Conservation (phyloP, 2,888 invertebrate genomes). For the Erynnis tages region DNA sequence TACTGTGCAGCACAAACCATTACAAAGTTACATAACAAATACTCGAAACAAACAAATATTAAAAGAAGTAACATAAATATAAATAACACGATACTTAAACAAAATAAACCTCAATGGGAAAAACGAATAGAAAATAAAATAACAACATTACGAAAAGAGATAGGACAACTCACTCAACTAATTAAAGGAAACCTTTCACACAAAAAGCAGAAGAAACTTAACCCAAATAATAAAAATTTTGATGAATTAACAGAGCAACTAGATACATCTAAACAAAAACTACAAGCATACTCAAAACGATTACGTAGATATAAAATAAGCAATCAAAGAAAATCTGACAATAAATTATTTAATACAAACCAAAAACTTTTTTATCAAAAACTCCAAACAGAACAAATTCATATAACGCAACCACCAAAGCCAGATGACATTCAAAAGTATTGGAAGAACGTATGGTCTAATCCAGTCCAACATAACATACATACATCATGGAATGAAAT, state of each 20-base stretch:
- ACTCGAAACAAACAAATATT: too few relatives aligned
- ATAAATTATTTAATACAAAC: slow-evolving; percentile 6
- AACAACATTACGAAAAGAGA: neutral
- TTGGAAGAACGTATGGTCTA: slow-evolving; percentile 15
- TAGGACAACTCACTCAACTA: neutral
- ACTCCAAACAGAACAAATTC: neutral
- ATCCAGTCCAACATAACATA: slow-evolving; percentile 4
- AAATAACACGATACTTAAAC: neutral
- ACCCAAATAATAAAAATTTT: neutral
- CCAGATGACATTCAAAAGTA: neutral
- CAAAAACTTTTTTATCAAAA: slow-evolving; percentile 4
- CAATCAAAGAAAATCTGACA: slow-evolving; percentile 9
- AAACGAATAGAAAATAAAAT: neutral
- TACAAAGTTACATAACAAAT: neutral
- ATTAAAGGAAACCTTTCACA: neutral
- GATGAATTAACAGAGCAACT: slow-evolving; percentile 1
- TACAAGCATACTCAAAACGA: slow-evolving; percentile 18
- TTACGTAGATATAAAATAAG: slow-evolving; percentile 10
- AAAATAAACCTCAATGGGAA: neutral
- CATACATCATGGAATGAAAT: slow-evolving; percentile 7
- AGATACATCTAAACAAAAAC: slow-evolving; percentile 15
- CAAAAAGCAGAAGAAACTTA: neutral
- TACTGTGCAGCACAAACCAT: neutral
- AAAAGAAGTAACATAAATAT: neutral
- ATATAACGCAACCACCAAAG: neutral